Base-by-base conservation (phyloP, 2,888 invertebrate species). In the Leptinotarsa haldemani region DNA sequence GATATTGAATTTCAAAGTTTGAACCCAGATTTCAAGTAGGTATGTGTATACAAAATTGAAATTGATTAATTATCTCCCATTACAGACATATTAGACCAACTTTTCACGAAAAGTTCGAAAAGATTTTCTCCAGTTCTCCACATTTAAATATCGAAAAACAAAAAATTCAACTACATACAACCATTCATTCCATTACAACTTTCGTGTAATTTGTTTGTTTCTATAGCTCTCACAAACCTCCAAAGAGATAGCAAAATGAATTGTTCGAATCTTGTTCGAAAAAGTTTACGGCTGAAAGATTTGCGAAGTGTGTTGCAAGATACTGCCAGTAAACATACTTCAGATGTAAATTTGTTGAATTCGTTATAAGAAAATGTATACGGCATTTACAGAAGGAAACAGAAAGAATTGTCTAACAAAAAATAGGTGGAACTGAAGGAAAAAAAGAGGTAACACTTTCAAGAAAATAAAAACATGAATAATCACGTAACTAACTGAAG, bases 251-350 rank as follows among this genome's bases (percentile, higher is more conserved):
- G 30, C 25, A 40, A 12, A 61, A 40, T 61, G 40, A 61, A n/a
- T 61, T 61, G 61, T 18, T 61, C 61, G 61, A 61, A 61, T 61
- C 61, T 61, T 61, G 61, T 61, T 61, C 40, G 40, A n/a, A 61
- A 40, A 61, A 61, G 61, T 61, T 61, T 40, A 30, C 30, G n/a
- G 9, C 61, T 30, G 40, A 61, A 61, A 61, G 61, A 61, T 61
- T 30, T 61, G 40, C 61, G 30, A 61, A 61, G 61, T 61, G 25
- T 25, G 61, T 40, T 40, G 61, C 30, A 61, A 61, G 61, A 61
- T 61, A 40, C 61, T 15, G 16, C 40, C 61, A 61, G 40, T 61
- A 61, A 61, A 61, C 61, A 61, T 61, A 25, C 61, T 30, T 30
- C 7, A 61, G 61, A 61, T 61, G 61, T 40, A 61, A 61, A 61